A percentile compares a stretch with the other conserved stretches of the same genome.
These are phyloP conservation scores for Atrina japonica DNA, from an alignment of 2,888 invertebrate genomes.

Conservation along the genomic window DNA sequence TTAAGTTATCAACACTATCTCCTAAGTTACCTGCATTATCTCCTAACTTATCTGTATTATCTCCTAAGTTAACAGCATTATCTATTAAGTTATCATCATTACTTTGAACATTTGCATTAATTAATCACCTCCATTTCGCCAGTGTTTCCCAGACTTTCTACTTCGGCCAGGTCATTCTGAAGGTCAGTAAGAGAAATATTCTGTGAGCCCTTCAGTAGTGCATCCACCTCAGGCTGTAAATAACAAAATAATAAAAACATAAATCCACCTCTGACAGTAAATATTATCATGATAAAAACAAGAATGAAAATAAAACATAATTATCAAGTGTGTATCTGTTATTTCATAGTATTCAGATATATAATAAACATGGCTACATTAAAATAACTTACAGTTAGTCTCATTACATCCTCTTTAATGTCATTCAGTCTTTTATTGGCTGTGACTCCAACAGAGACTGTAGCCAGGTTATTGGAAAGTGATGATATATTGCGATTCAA, in stretches of 20 bases:
- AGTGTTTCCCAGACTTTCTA: slow-evolving; percentile 44
- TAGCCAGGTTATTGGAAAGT: slow-evolving; percentile 88
- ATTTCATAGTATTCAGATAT: no score
- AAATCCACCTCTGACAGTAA: neutral
- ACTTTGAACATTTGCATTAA: no score
- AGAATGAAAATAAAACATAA: no score
- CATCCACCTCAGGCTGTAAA: slow-evolving; percentile 74
- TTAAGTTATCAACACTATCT: no score
- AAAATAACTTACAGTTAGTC: slow-evolving; percentile 82
- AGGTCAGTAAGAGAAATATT: slow-evolving; percentile 71
- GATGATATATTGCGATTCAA: slow-evolving; percentile 87
- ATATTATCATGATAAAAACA: neutral
- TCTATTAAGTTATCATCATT: no score
- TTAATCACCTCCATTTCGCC: slow-evolving; percentile 55
- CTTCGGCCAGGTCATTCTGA: slow-evolving; percentile 49
- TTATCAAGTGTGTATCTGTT: no score
- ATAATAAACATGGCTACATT: no score
- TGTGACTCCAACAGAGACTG: slow-evolving; percentile 92
- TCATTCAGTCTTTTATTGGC: slow-evolving; percentile 91
- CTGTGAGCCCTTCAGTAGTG: slow-evolving; percentile 84
- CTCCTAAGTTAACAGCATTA: no score
- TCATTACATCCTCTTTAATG: slow-evolving; percentile 88
- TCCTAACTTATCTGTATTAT: no score
- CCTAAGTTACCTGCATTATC: no score
- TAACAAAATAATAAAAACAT: neutral